Base-by-base conservation (phyloP, 2,888 invertebrate species). In the Osmoderma eremita region DNA sequence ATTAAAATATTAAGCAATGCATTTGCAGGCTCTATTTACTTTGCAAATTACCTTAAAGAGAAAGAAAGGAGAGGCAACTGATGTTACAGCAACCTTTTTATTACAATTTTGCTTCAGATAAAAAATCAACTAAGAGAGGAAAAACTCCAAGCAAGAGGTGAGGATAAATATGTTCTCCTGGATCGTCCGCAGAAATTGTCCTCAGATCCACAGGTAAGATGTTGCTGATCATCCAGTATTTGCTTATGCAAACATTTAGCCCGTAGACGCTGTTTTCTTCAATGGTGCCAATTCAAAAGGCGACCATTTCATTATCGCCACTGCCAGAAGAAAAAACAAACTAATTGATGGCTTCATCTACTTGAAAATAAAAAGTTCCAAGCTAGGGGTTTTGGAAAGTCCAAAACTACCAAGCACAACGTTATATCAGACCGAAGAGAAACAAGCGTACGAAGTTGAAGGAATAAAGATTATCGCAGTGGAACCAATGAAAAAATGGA, bases 401-500 rank as follows among this genome's bases (percentile, higher is more conserved):
- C 88, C 88, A 0, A 83, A 81, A 70, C 80, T 88, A 41, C 90
- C 90, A 0, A 88, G 88, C 74, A 88, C 90, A 0, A 77, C 82
- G 36, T 78, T 88, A 4, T 82, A 84, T 70, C 86, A 88, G 76
- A 80, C 78, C 1, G 78, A 82, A 3, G 84, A 86, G 17, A 83
- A 84, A 0, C 45, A 64, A 42, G 77, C 80, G n/a, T 88, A 85
- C 76, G 85, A 84, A 51, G 88, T 88, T 1, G 87, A 87, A 72
- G 91, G 91, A 0, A 84, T 92, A 13, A 80, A 80, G 39, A 81
- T 90, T 10, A 80, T 78, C n/a, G 86, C 87, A 20, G 78, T 88
- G 10, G 85, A 86, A 73, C 88, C 91, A 3, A 91, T 92, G 90
- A 85, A 88, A 68, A 84, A 84, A 68, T 92, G 92, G 91, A 86